phyloP scores from a whole-genome alignment of 2,888 invertebrate genomes.

The Rhogogaster chlorosoma region DNA sequence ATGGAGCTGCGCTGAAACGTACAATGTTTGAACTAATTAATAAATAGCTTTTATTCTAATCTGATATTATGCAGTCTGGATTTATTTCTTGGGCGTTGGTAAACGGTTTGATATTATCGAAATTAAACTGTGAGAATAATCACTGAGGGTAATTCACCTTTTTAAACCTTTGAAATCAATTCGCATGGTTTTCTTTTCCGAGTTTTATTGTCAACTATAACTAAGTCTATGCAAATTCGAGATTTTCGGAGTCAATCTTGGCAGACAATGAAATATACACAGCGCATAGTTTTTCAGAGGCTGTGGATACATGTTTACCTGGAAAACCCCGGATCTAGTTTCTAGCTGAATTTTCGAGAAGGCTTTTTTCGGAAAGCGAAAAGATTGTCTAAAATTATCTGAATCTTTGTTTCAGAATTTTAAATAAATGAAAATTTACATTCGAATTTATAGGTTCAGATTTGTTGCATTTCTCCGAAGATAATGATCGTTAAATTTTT shows the following conservation, averaged over 20 bases:
- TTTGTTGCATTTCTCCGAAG: background rate
- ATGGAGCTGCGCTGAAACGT: background rate
- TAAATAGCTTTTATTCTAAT: slow-evolving; percentile 42
- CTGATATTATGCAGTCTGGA: background rate
- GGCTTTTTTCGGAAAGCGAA: background rate
- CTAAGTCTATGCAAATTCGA: background rate
- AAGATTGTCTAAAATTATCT: background rate
- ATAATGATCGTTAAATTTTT: background rate
- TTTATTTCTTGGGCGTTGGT: background rate
- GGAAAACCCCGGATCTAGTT: background rate
- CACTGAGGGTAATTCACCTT: background rate
- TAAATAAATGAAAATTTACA: background rate
- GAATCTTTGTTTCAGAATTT: background rate
- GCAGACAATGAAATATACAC: background rate
- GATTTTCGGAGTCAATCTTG: background rate
- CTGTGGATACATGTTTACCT: background rate
- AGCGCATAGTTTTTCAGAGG: background rate
- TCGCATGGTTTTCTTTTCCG: background rate
- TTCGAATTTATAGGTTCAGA: background rate
- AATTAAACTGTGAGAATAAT: background rate
- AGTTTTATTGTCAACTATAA: background rate
- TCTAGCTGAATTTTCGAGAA: background rate
- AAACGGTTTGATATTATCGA: background rate
- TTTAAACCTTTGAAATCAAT: background rate
- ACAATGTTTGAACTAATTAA: slow-evolving; percentile 40